These are phyloP conservation scores for Etheostoma spectabile DNA, from an alignment of 2,113 vertebrate genomes.

Conservation along the genomic window DNA sequence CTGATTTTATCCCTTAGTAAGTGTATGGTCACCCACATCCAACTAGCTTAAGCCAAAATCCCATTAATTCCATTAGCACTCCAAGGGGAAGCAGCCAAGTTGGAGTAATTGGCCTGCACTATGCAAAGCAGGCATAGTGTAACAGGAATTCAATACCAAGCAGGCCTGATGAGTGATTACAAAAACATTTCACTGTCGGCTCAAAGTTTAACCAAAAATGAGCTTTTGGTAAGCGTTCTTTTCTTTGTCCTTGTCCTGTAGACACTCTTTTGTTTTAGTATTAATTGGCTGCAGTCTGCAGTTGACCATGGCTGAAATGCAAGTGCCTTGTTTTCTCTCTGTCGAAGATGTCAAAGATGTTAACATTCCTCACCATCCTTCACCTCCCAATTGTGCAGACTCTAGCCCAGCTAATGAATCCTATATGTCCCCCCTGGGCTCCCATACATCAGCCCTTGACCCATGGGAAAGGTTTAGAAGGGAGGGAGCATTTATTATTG, in stretches of 20 bases:
- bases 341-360: conserved; percentile 69
- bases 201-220: conserved; percentile 71
- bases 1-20: conserved; percentile 40
- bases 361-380: conserved; percentile 61
- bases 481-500: conserved; percentile 80
- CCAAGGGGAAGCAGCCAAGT: conserved; percentile 73
- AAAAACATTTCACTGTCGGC: conserved; percentile 75
- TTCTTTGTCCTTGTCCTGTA: conserved; percentile 10
- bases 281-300: conserved; percentile 37
- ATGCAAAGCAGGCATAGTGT: conserved; percentile 81
- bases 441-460: conserved; percentile 79
- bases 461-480: conserved; percentile 65
- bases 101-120: conserved; percentile 83
- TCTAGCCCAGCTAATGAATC: conserved; percentile 63
- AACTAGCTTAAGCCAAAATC: conserved; percentile 76
- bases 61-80: conserved; percentile 84
- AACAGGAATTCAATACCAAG: conserved; percentile 80
- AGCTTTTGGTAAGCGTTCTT: conserved; percentile 42
- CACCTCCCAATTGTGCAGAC: conserved; percentile 67
- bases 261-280: conserved; percentile 37
- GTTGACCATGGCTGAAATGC: conserved; percentile 46
- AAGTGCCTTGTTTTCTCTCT: conserved; percentile 58
- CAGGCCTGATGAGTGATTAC: conserved; percentile 80
- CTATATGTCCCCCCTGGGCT: conserved; percentile 71
- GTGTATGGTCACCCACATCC: conserved; percentile 64